Base-by-base conservation (phyloP, 2,797 vertebrate genomes). In the Myotis vivesi region DNA sequence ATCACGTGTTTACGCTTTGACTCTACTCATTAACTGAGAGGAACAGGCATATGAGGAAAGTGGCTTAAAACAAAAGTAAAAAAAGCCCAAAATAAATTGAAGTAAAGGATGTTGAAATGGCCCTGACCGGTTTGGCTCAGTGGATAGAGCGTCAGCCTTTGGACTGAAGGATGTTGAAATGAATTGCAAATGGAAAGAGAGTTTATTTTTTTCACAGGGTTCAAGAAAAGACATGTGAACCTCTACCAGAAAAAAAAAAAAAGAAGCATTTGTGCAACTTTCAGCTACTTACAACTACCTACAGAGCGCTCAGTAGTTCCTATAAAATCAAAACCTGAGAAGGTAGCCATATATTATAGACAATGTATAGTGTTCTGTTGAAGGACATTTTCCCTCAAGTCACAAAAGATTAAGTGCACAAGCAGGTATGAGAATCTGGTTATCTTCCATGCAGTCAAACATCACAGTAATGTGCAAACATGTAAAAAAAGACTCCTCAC, bases 61-160 rank as follows among this genome's bases (percentile, higher is more conserved):
- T 66, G 10, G 17, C 36, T 92, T 93, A 89, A 95, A 68, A 33
- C 20, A 88, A 72, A 57, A 53, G 19, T 59, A 11, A 75, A 79
- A 92, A 77, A 62, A 36, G 0, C 13, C 46, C 66, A 77, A 22
- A 53, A 62, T 53, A 36, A n/a, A 22, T 53, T 22, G 11, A 33
- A 88, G 5, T 62, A 55, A 83, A 94, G 4, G 25, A 69, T 84
- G 11, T 44, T 87, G 8, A 83, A 64, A 79, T 30, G 17, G n/a
- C n/a, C n/a, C n/a, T n/a, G n/a, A n/a, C n/a, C n/a, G n/a, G n/a
- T n/a, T n/a, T n/a, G n/a, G n/a, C n/a, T n/a, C n/a, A n/a, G n/a
- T n/a, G n/a, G n/a, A n/a, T n/a, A n/a, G n/a, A n/a, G n/a, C n/a
- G n/a, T n/a, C n/a, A n/a, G n/a, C n/a, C n/a, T n/a, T n/a, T n/a